Base-by-base conservation (phyloP, 2,888 invertebrate genomes). In the Drosophila trichaetosa region DNA sequence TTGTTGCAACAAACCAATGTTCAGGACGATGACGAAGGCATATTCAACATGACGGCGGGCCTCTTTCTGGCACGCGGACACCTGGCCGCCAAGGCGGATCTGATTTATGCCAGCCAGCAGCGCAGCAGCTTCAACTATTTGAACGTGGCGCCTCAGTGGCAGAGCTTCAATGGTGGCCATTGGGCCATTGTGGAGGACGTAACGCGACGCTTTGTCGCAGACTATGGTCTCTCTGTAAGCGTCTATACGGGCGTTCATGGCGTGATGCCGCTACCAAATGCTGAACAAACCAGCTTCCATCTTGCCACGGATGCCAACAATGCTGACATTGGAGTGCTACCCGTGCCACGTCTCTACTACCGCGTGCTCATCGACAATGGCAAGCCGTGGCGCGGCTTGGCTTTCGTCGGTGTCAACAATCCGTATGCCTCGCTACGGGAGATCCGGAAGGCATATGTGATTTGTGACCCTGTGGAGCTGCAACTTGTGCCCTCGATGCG, bases 161-260 rank as follows among this genome's bases (percentile, higher is more conserved):
- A 94, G 80, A 92, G 92, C 4, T 94, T 95, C 82, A 95, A 96
- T 83, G 94, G 91, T 0, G 94, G 94, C 16, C 95, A 94, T 77
- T 95, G 95, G 95, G 91, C 93, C 49, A 79, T 81, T 1, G 87
- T 94, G 24, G 95, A 95, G 91, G 80, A 81, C 6, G 91, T 92
- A 66, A 92, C 94, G 8, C 92, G 95, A 61, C 87, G 89, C 18
- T 94, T 93, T 73, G 94, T 94, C 0, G 83, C 80, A 7, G 70
- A 77, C 2, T 83, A 90, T 13, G 79, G 85, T 0, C 82, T 93
- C 7, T 85, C 92, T 24, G 82, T 94, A 5, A 91, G 89, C 11
- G 93, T 94, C 51, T 95, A 94, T 81, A 95, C 95, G 3, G 95
- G 95, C 34, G 93, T 94, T 1, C 93, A 94, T 83, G 95, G 94